Base-by-base conservation (phyloP, 2,797 vertebrate species). In the Parauchenoglanis punctatus region DNA sequence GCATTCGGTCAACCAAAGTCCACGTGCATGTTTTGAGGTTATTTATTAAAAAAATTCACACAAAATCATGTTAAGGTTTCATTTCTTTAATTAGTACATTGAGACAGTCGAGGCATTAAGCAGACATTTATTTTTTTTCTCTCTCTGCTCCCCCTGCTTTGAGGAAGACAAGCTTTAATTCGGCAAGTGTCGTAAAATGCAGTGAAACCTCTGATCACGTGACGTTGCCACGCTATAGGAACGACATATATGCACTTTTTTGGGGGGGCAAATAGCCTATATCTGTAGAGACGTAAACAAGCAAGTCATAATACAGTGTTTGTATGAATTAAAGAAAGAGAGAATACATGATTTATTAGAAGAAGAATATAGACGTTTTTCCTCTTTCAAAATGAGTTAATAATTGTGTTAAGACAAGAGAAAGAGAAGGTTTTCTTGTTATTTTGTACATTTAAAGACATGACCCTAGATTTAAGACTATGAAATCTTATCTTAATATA, bases 121-220 rank as follows among this genome's bases (percentile, higher is more conserved):
- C 11, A 23, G 5, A 46, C 20, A 8, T 61, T 35, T 12, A 8
- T 58, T 59, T 10, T 25, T 25, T 23, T 23, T 7, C 2, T 10
- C 44, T 15, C 13, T 15, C 7, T 18, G 35, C 12, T 54, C 18
- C 58, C 46, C 40, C 61, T 20, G 58, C 20, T 81, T 54, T 82
- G 31, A 83, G 86, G 35, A 87, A 87, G 49, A 15, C 61, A 18
- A 67, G 15, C 28, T 84, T 78, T 59, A 23, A 84, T 49, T 68
- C 68, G 58, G 76, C 63, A 65, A 82, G 61, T 82, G 81, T 82
- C 59, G 54, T 86, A 78, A 63, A 86, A 81, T 86, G 44, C n/a
- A 52, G 80, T 59, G 31, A 86, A 58, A 61, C 3, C 28, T n/a
- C 12, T 23, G 77, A 1, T 85, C 87, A 88, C 87, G 83, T 88